A percentile compares a stretch with the other conserved stretches of the same genome.
Evolutionary conservation across 2,888 invertebrate genomes (phyloP).

Genomic region (Aporophyla nigra): DNA sequence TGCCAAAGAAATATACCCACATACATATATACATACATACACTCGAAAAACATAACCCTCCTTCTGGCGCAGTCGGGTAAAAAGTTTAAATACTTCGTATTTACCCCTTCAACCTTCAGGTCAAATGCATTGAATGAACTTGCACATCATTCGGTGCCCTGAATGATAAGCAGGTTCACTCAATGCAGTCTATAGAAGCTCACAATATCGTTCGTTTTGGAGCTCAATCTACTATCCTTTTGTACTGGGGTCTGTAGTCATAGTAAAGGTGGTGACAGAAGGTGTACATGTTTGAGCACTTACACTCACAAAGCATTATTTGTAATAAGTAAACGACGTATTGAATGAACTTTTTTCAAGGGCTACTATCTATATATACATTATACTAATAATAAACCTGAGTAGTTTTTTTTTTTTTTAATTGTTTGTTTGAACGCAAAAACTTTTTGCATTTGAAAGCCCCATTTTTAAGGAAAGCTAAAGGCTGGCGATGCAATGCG

Average conservation of each 20-base stretch:
- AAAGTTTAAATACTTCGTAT: background rate
- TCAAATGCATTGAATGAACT: background rate
- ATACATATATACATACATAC: too few relatives aligned
- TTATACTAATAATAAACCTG: too few relatives aligned
- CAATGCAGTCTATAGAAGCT: conserved; percentile 22
- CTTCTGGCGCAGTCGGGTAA: too few relatives aligned
- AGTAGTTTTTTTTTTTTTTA: too few relatives aligned
- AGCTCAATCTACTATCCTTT: conserved; percentile 35
- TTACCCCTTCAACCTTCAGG: background rate
- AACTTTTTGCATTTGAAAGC: too few relatives aligned
- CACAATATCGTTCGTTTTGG: conserved; percentile 44
- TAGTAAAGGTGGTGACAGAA: conserved; percentile 19
- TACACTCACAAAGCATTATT: background rate
- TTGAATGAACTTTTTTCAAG: background rate
- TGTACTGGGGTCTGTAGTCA: conserved; percentile 19
- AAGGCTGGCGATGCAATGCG: too few relatives aligned
- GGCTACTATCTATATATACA: too few relatives aligned
- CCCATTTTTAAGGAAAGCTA: too few relatives aligned
- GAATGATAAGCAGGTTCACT: conserved; percentile 31
- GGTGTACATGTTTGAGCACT: background rate
- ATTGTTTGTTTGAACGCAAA: too few relatives aligned
- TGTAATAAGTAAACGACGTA: too few relatives aligned
- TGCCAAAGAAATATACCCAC: too few relatives aligned
- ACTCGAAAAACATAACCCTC: too few relatives aligned
- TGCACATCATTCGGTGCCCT: conserved; percentile 10